Evolutionary conservation across 2,888 invertebrate species (phyloP).

Genomic region (Pyrocoelia pectoralis): DNA sequence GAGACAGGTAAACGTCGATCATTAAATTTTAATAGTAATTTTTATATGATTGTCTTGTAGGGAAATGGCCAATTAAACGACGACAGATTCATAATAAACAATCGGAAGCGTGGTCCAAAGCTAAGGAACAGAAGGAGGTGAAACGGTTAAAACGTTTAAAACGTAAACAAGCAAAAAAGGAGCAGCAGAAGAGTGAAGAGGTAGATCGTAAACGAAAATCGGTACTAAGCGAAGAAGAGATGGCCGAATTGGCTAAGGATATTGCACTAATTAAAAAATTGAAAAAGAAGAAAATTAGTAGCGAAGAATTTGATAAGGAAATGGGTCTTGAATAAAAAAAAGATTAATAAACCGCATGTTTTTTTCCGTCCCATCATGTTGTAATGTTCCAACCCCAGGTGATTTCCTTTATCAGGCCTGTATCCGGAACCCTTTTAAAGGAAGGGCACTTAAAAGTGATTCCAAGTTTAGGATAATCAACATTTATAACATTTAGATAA

Average conservation of each 20-base stretch:
- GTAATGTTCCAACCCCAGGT: no score
- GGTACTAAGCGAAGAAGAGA: conserved; percentile 74
- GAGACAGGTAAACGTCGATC: conserved; percentile 71
- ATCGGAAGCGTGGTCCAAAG: conserved; percentile 80
- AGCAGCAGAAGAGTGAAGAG: conserved; percentile 57
- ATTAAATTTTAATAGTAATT: no score
- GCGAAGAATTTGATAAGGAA: conserved; percentile 71
- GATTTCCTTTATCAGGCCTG: no score
- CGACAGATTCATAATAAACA: conserved; percentile 61
- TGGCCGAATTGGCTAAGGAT: conserved; percentile 81
- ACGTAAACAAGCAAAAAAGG: conserved; percentile 69
- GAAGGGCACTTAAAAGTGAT: no score
- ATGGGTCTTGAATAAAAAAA: conserved; percentile 60
- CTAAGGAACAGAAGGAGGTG: conserved; percentile 75
- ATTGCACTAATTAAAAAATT: conserved; percentile 85
- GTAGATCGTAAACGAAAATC: conserved; percentile 60
- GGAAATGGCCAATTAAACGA: conserved; percentile 57
- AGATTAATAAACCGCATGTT: no score
- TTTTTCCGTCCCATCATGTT: no score
- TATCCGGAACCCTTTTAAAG: no score
- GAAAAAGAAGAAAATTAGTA: conserved; percentile 81
- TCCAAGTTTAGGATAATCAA: no score
- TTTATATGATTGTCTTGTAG: conserved; percentile 31
- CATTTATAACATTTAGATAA: no score
- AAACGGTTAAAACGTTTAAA: conserved; percentile 69